Conservation (phyloP, 2,888 invertebrate species). For the Cheilosia scutellata region DNA sequence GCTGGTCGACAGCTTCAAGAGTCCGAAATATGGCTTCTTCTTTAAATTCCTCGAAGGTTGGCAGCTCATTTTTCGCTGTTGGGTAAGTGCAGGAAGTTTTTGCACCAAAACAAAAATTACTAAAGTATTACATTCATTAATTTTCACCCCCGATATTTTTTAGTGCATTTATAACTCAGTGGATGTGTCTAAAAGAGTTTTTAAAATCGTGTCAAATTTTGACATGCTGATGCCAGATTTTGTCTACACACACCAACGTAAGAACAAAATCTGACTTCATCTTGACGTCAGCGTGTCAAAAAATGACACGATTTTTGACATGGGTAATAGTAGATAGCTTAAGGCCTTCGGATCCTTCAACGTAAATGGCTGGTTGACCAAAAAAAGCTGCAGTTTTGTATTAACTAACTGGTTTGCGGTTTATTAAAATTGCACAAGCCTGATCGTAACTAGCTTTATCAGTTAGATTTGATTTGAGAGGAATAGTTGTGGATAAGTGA, state of each 20-base stretch:
- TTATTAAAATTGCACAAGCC: not conserved
- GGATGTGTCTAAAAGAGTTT: no score
- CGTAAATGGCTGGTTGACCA: not conserved
- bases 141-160: not conserved
- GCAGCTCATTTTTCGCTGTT: no score
- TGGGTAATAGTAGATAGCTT: no score
- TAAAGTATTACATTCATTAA: not conserved
- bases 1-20: conserved; percentile 6
- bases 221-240: no score
- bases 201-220: no score
- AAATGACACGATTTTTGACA: no score
- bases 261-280: no score
- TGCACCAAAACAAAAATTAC: not conserved
- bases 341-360: not conserved
- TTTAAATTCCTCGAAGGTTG: not conserved
- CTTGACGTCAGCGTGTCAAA: no score
- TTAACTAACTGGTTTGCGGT: conserved; percentile 5
- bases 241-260: no score
- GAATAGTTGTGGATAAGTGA: not conserved
- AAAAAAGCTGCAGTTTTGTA: not conserved
- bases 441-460: not conserved
- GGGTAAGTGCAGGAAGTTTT: no score
- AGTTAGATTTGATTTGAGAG: not conserved
- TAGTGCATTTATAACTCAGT: not conserved
- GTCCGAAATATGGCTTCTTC: conserved; percentile 12